Base-by-base conservation (phyloP, 30 jellyfish, hydroid and myxozoan genomes). In the Hydra vulgaris region DNA sequence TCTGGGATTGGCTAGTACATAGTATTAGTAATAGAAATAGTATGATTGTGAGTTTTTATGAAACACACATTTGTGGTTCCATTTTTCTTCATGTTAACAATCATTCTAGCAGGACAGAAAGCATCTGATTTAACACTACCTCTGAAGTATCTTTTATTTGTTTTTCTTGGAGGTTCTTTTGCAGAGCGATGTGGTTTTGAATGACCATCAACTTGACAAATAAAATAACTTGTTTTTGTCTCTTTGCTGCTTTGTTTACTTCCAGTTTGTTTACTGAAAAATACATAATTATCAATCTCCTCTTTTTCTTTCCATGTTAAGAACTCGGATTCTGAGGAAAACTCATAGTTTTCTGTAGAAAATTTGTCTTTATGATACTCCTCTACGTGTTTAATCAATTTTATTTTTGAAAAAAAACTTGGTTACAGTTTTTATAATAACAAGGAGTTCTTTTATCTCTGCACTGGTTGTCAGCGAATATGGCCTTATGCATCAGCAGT, bases 81-180 rank as follows among this genome's bases (percentile, higher is more conserved):
- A 19, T n/a, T n/a, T n/a, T n/a, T n/a, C n/a, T n/a, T n/a, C n/a
- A n/a, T n/a, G n/a, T n/a, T n/a, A n/a, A n/a, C n/a, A n/a, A n/a
- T n/a, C n/a, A n/a, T 72, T n/a, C 89, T 61, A 4, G 88, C 82
- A 55, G 89, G 89, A 27, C 89, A 82, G 61, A 82, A 66, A 54
- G 66, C 81, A 53, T 54, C 54, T 7, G 89, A 40, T 82, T 82
- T 82, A 20, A 82, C 89, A 25, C 53, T 74, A 25, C 89, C 89
- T 26, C 70, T 26, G 25, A 73, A 25, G 27, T 53, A 21, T 27
- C 67, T 82, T 74, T 87, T 74, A 21, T 76, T 18, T 17, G 89
- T 26, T 73, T 82, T 73, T 18, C 80, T 61, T 19, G 23, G 84
- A n/a, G 75, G 81, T 52, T 74, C 66, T 7, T 40, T 21, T 15